These are phyloP conservation scores for Parapristionchus giblindavisi DNA, from an alignment of 2,888 invertebrate genomes.

Conservation along the genomic window DNA sequence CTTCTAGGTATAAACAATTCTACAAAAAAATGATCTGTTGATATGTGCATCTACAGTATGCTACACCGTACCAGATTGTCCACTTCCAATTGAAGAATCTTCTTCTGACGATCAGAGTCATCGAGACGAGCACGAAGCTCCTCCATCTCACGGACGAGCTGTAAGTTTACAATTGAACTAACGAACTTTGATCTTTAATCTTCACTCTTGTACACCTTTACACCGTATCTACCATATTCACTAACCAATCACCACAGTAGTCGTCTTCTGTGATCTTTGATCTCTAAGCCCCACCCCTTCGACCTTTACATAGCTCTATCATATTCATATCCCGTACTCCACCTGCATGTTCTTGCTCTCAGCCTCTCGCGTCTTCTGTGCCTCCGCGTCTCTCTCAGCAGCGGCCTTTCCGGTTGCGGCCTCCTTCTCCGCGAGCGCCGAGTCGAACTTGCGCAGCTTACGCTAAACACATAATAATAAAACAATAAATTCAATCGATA, in stretches of 20 bases:
- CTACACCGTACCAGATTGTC: slow-evolving; percentile 47
- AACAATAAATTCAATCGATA: background rate
- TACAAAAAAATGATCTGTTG: background rate
- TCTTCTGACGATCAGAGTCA: slow-evolving; percentile 93
- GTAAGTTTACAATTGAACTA: background rate
- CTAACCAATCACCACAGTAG: background rate
- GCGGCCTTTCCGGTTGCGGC: slow-evolving; percentile 70
- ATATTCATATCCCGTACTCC: slow-evolving; percentile 74
- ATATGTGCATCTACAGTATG: background rate
- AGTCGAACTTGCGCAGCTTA: slow-evolving; percentile 97
- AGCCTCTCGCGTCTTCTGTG: slow-evolving; percentile 78
- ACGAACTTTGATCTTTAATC: too few relatives aligned
- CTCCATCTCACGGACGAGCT: slow-evolving; percentile 79
- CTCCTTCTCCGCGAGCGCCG: slow-evolving; percentile 77
- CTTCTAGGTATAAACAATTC: background rate
- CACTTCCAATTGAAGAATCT: slow-evolving; percentile 79
- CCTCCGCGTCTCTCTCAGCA: slow-evolving; percentile 76
- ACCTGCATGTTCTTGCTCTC: slow-evolving; percentile 37
- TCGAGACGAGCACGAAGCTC: slow-evolving; percentile 77
- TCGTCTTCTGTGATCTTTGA: too few relatives aligned
- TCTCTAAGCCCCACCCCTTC: background rate
- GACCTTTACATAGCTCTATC: background rate
- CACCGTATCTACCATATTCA: background rate
- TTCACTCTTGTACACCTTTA: background rate
- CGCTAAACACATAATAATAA: slow-evolving; percentile 79